These are phyloP conservation scores for Melanotaenia boesemani DNA, from an alignment of 2,797 vertebrate species.

Conservation along the genomic window DNA sequence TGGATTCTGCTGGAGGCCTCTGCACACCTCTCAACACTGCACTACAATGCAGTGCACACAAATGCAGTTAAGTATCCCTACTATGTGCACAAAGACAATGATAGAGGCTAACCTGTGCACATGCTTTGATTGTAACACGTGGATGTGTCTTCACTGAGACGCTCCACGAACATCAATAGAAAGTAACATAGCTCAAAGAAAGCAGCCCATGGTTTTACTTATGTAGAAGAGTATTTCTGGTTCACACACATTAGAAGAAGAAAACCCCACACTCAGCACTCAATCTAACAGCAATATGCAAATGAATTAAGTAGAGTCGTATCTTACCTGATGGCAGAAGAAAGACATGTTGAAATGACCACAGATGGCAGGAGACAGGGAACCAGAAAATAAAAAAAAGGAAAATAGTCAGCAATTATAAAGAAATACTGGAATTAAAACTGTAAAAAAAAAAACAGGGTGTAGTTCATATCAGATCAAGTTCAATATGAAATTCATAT, in stretches of 20 bases:
- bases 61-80: slow-evolving; percentile 13
- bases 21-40: slow-evolving; percentile 38
- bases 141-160: slow-evolving; percentile 18
- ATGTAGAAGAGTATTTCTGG: not conserved
- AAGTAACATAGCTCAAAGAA: slow-evolving; percentile 25
- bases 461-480: not conserved
- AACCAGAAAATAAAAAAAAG: not conserved
- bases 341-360: not conserved
- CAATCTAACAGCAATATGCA: not conserved
- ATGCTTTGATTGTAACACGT: slow-evolving; percentile 45
- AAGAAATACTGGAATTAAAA: not conserved
- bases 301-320: not conserved
- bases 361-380: not conserved
- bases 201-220: slow-evolving; percentile 3
- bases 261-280: not conserved
- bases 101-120: slow-evolving; percentile 32
- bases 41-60: slow-evolving; percentile 9
- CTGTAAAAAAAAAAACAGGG: too few species aligned
- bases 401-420: not conserved
- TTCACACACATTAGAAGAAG: not conserved
- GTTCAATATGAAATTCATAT: too few species aligned
- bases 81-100: slow-evolving; percentile 12
- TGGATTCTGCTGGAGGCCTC: slow-evolving; percentile 59
- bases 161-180: slow-evolving; percentile 35
- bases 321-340: slow-evolving; percentile 42